A percentile compares a stretch with the other conserved stretches of the same genome.
Evolutionary conservation across 2,113 vertebrate species (phyloP).

Genomic region (Redunca redunca): DNA sequence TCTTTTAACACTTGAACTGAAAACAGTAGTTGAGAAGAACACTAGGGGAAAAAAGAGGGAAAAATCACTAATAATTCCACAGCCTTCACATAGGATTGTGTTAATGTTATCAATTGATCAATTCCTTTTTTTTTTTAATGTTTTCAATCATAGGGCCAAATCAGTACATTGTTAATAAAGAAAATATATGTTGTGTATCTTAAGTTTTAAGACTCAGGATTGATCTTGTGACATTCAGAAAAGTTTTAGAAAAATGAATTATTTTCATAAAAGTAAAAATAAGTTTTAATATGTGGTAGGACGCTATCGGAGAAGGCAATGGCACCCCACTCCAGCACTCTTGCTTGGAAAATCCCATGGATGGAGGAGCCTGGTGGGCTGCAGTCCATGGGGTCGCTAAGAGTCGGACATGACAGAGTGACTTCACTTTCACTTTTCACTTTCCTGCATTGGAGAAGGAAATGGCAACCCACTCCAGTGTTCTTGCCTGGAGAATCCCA

Average conservation of each 20-base stretch:
- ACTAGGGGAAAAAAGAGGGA: not conserved
- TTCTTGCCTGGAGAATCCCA: no score
- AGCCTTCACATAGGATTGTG: not conserved
- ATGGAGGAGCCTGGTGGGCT: no score
- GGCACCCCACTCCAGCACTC: no score
- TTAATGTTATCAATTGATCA: not conserved
- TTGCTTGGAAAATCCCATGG: no score
- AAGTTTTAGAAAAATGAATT: slow-evolving; percentile 23
- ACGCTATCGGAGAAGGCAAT: not conserved
- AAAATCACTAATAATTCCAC: not conserved
- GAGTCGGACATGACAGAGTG: no score
- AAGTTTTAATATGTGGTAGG: not conserved
- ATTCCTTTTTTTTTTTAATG: not conserved
- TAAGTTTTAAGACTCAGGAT: not conserved
- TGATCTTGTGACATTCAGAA: not conserved
- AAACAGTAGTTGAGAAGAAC: not conserved
- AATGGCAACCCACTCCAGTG: no score
- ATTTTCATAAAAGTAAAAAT: not conserved
- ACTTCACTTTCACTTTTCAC: no score
- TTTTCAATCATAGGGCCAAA: not conserved
- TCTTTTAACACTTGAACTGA: slow-evolving; percentile 17
- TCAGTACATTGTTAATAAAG: not conserved
- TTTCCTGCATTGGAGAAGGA: no score
- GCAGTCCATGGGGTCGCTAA: no score
- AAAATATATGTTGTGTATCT: not conserved